Evolutionary conservation across 2,888 invertebrate species (phyloP).

Genomic region (Tiphia femorata): DNA sequence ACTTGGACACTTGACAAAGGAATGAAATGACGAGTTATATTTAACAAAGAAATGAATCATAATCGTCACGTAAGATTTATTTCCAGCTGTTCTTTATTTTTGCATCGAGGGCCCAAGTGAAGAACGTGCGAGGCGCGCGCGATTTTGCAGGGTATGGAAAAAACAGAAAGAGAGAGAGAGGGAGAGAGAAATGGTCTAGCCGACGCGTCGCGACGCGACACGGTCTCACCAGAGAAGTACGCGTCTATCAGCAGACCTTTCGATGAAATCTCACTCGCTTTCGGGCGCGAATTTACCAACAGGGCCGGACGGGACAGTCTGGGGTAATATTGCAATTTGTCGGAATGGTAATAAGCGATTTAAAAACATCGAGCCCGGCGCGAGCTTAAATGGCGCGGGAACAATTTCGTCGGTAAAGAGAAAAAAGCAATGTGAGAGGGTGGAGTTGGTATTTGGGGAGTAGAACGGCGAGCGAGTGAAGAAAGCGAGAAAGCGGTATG

Average conservation of each 20-base stretch:
- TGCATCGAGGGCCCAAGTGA: too few relatives aligned
- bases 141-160: too few relatives aligned
- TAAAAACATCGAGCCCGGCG: constrained; percentile 38
- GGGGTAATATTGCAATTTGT: constrained; percentile 37
- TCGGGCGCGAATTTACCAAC: background rate
- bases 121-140: too few relatives aligned
- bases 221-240: background rate
- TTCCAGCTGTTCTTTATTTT: too few relatives aligned
- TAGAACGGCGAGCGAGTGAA: background rate
- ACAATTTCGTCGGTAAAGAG: constrained; percentile 29
- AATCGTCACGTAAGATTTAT: too few relatives aligned
- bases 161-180: too few relatives aligned
- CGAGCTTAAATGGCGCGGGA: constrained; percentile 12
- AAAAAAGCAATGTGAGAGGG: constrained; percentile 3
- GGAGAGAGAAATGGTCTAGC: too few relatives aligned
- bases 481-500: constrained; percentile 3
- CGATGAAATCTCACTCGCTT: background rate
- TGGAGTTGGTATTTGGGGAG: background rate
- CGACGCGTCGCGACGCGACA: too few relatives aligned
- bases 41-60: too few relatives aligned
- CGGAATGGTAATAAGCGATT: constrained; percentile 42
- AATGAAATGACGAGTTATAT: too few relatives aligned
- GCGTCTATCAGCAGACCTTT: too few relatives aligned
- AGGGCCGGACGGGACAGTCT: background rate
- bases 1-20: too few relatives aligned